Conservation (phyloP, 2,113 vertebrate species). For the Toxotes jaculatrix region DNA sequence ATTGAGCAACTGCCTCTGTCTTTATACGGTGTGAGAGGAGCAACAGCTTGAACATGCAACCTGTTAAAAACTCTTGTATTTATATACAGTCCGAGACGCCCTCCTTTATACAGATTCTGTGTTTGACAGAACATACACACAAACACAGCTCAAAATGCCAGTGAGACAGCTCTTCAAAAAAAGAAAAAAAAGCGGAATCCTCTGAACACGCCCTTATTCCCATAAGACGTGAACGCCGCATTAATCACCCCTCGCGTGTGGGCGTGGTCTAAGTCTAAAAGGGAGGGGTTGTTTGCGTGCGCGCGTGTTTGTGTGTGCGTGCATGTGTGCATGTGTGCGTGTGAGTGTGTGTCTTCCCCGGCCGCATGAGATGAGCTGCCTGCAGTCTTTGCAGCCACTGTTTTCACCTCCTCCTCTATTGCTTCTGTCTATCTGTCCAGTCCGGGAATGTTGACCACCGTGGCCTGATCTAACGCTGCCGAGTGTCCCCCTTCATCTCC, state of each 20-base stretch:
- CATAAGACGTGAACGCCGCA: conserved; percentile 68
- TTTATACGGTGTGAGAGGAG: neutral
- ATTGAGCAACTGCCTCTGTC: neutral
- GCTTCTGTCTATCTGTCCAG: conserved; percentile 53
- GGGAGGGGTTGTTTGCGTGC: conserved; percentile 69
- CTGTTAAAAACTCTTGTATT: no score
- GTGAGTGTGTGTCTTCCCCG: conserved; percentile 46
- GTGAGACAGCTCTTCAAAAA: conserved; percentile 13
- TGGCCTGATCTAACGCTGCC: conserved; percentile 62
- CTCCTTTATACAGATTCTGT: neutral
- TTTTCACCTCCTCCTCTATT: conserved; percentile 47
- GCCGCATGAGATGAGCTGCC: conserved; percentile 76
- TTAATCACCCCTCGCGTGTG: conserved; percentile 55
- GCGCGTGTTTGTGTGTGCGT: conserved; percentile 32
- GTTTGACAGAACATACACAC: neutral
- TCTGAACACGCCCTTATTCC: conserved; percentile 57
- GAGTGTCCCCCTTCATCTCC: conserved; percentile 37
- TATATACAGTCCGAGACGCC: neutral
- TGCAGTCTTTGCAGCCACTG: conserved; percentile 68
- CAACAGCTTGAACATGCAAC: neutral
- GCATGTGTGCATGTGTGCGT: conserved; percentile 7
- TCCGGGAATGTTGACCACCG: conserved; percentile 74
- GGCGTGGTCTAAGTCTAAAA: conserved; percentile 63
- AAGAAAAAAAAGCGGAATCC: conserved; percentile 12
- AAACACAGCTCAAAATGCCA: neutral